Conservation (phyloP, 2,888 invertebrate species). For the Hirtodrosophila duncani region DNA sequence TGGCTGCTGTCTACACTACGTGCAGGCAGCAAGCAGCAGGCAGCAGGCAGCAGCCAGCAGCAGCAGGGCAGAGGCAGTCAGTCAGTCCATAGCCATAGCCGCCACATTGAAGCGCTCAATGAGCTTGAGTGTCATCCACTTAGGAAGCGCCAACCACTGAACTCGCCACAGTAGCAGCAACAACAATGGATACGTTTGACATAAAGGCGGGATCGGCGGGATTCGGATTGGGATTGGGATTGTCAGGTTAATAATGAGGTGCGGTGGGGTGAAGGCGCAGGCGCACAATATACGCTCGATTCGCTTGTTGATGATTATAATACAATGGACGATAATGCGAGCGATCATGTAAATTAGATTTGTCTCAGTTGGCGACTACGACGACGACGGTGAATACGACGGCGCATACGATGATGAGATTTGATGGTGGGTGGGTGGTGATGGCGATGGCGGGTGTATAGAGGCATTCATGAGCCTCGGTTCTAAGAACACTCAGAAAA, state of each 20-base stretch:
- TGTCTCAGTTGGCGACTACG: conserved; percentile 59
- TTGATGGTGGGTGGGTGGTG: too few species aligned
- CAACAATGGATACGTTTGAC: conserved; percentile 15
- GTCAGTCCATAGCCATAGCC: conserved; percentile 18
- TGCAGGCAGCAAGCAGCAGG: too few species aligned
- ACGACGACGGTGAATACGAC: conserved; percentile 4
- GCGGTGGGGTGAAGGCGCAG: conserved; percentile 16
- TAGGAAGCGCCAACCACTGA: conserved; percentile 70
- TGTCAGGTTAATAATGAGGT: conserved; percentile 25
- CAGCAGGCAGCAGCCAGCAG: too few species aligned
- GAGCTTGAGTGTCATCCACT: conserved; percentile 70
- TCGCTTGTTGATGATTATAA: conserved; percentile 56
- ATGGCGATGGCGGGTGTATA: too few species aligned
- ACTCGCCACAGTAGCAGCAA: conserved; percentile 51
- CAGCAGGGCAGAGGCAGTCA: conserved; percentile 50
- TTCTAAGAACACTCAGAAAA: too few species aligned
- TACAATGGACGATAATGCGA: conserved; percentile 72
- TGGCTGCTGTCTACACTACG: too few species aligned
- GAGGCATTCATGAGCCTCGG: too few species aligned
- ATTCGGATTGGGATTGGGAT: conserved; percentile 24
- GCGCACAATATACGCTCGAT: conserved; percentile 39
- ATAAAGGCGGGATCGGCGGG: conserved; percentile 25
- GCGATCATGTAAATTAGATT: conserved; percentile 74
- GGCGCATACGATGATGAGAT: not conserved
- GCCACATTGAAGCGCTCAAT: conserved; percentile 50